Evolutionary conservation across 2,888 invertebrate genomes (phyloP).

Genomic region (Papilio demoleus): DNA sequence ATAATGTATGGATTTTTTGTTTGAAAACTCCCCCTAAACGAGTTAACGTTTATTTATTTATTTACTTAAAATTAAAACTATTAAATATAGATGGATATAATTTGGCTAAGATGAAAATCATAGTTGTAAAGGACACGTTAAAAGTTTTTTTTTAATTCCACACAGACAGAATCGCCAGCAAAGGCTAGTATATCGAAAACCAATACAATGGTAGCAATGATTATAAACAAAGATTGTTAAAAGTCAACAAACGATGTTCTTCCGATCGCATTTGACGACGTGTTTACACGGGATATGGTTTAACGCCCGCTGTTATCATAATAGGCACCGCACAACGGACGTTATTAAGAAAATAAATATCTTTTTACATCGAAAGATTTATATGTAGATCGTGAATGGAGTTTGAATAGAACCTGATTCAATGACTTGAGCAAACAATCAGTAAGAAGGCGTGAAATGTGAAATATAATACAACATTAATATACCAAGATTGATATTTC

Average conservation of each 20-base stretch:
- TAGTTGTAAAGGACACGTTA: too few species aligned
- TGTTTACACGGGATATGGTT: slow-evolving; percentile 51
- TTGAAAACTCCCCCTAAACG: too few species aligned
- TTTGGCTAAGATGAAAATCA: too few species aligned
- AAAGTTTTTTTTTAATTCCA: too few species aligned
- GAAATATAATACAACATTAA: too few species aligned
- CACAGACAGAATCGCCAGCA: too few species aligned
- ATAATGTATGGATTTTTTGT: neutral
- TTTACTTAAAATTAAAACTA: too few species aligned
- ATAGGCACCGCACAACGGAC: slow-evolving; percentile 40
- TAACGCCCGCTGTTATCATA: slow-evolving; percentile 53
- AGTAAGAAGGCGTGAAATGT: slow-evolving; percentile 22
- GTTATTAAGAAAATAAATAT: slow-evolving; percentile 41
- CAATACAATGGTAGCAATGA: slow-evolving; percentile 32
- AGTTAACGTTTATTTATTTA: too few species aligned
- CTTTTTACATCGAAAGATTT: slow-evolving; percentile 32
- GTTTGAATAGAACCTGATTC: slow-evolving; percentile 37
- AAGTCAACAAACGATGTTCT: slow-evolving; percentile 47
- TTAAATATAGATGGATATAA: too few species aligned
- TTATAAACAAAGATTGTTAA: slow-evolving; percentile 43
- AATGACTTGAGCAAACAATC: slow-evolving; percentile 33
- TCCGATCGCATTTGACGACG: slow-evolving; percentile 39
- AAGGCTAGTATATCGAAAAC: too few species aligned
- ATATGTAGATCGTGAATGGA: slow-evolving; percentile 24
- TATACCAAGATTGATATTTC: too few species aligned